Evolutionary conservation across 1,140 invertebrate genomes (phyloP).

Genomic region (Lethocerus indicus): DNA sequence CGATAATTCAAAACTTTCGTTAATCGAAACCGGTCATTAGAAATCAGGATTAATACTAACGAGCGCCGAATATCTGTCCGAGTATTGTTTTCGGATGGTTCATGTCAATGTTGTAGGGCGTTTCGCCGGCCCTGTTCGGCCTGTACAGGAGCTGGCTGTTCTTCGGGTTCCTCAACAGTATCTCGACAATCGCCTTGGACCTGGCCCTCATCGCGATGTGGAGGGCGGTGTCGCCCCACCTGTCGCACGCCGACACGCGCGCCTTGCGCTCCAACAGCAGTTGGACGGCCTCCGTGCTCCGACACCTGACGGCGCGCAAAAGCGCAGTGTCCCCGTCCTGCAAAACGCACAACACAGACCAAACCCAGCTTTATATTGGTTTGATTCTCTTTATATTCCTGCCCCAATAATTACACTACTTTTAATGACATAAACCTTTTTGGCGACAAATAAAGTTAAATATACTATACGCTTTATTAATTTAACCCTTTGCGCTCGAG

Average conservation of each 20-base stretch:
- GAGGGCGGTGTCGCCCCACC: slow-evolving; percentile 88
- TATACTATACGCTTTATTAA: no score
- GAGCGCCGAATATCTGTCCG: slow-evolving; percentile 85
- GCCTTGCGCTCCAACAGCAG: slow-evolving; percentile 83
- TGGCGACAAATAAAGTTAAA: no score
- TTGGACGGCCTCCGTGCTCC: slow-evolving; percentile 84
- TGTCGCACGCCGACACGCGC: slow-evolving; percentile 85
- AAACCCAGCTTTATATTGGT: no score
- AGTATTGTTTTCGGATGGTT: slow-evolving; percentile 87
- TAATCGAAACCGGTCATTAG: no score
- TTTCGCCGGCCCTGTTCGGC: slow-evolving; percentile 89
- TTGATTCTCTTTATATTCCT: no score
- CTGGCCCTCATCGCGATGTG: slow-evolving; percentile 92
- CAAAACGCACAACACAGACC: no score
- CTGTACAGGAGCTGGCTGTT: slow-evolving; percentile 90
- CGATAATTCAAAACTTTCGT: no score
- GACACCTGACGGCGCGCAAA: slow-evolving; percentile 72
- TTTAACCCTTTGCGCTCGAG: no score
- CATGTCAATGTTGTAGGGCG: slow-evolving; percentile 94
- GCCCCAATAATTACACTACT: no score
- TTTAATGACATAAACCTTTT: no score
- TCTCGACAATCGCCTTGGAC: slow-evolving; percentile 84
- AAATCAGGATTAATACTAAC: slow-evolving; percentile 34
- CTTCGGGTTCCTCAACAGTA: slow-evolving; percentile 85
- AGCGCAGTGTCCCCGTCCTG: slow-evolving; percentile 88